phyloP scores from a whole-genome alignment of 2,113 vertebrate genomes.

The Pomatostomus ruficeps region DNA sequence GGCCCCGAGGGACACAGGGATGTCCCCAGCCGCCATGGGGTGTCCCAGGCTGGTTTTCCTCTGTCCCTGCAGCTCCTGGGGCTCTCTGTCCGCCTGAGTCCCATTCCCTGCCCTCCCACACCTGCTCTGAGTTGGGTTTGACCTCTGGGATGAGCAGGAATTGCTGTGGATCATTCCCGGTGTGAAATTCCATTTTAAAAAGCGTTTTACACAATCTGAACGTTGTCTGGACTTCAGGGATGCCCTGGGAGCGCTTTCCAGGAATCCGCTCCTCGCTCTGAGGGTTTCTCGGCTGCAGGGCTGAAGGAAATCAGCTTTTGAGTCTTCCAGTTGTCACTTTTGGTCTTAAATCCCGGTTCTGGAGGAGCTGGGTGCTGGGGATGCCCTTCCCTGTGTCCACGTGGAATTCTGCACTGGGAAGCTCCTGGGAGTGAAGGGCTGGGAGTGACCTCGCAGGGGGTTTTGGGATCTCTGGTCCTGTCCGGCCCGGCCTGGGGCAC shows the following conservation, averaged over 20 bases:
- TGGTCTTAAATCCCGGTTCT: too few species aligned
- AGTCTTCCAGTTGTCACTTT: fast-evolving
- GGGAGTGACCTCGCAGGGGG: fast-evolving
- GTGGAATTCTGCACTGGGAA: neutral
- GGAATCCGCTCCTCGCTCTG: neutral
- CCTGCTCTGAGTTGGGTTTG: neutral
- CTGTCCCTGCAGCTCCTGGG: neutral
- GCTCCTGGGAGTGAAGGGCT: fast-evolving
- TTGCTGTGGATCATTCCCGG: neutral
- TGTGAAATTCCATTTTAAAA: neutral
- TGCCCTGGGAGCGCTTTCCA: neutral
- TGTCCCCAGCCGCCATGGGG: neutral
- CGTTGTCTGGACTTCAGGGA: neutral
- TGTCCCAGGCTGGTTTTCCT: fast-evolving
- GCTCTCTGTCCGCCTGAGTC: neutral
- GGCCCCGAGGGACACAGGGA: fast-evolving
- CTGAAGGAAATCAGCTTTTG: neutral
- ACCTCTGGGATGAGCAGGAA: neutral
- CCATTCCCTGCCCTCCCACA: fast-evolving
- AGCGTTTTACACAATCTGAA: neutral
- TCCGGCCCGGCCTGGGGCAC: neutral
- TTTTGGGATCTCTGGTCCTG: fast-evolving
- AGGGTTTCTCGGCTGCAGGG: neutral
- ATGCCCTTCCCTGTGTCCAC: fast-evolving
- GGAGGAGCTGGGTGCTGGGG: too few species aligned